Evolutionary conservation across 2,797 vertebrate genomes (phyloP).

Genomic region (Anguilla megastoma): DNA sequence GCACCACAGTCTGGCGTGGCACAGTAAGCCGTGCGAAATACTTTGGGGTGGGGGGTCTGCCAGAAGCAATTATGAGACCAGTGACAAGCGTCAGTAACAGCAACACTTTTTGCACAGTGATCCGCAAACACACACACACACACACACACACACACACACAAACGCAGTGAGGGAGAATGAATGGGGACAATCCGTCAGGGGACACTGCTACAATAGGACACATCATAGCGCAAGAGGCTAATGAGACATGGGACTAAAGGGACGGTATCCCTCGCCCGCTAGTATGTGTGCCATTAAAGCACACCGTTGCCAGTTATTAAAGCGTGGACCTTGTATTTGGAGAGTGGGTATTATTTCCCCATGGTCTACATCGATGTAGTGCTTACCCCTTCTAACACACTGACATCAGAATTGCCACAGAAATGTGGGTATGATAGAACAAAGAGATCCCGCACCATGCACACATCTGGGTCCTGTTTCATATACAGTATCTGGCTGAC

Average conservation of each 20-base stretch:
- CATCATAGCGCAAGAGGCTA: neutral
- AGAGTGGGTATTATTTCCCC: neutral
- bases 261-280: neutral
- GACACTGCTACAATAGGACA: neutral
- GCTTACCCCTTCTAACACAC: neutral
- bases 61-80: neutral
- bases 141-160: slow-evolving; percentile 11
- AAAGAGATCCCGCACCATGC: neutral
- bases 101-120: slow-evolving; percentile 50
- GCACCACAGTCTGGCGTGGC: slow-evolving; percentile 9
- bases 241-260: neutral
- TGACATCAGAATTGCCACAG: neutral
- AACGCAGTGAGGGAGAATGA: neutral
- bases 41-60: neutral
- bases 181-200: slow-evolving; percentile 24
- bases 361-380: neutral
- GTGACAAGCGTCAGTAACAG: slow-evolving; percentile 47
- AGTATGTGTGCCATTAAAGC: neutral
- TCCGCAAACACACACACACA: slow-evolving; percentile 25
- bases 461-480: too few species aligned
- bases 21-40: slow-evolving; percentile 29
- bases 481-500: too few species aligned
- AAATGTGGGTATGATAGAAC: neutral
- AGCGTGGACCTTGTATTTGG: neutral
- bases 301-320: neutral